Conservation (phyloP, 2,113 vertebrate species). For the Rhea americana region DNA sequence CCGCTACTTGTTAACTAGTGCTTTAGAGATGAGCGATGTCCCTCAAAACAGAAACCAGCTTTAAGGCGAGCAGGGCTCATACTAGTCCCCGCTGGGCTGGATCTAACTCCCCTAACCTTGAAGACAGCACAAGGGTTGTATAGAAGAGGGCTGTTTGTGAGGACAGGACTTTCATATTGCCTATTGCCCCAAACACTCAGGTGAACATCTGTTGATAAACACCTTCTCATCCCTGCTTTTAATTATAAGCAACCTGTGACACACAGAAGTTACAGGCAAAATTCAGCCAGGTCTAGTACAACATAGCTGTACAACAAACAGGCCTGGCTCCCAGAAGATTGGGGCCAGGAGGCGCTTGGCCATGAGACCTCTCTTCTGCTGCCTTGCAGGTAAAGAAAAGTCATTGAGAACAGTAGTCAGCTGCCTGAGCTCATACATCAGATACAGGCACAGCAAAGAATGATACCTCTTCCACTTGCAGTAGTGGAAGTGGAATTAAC, state of each 20-base stretch:
- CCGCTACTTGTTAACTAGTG: not conserved
- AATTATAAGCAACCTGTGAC: too few species aligned
- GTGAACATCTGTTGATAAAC: not conserved
- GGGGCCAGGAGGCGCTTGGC: rapidly evolving
- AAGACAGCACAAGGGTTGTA: not conserved
- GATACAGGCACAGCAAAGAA: not conserved
- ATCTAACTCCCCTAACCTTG: not conserved
- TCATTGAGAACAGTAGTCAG: rapidly evolving
- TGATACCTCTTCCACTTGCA: not conserved
- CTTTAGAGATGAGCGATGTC: rapidly evolving
- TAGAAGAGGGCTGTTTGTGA: not conserved
- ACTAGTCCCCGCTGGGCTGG: not conserved
- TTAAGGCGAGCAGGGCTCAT: rapidly evolving
- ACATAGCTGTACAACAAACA: not conserved
- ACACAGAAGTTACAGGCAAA: not conserved
- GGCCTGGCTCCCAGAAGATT: not conserved
- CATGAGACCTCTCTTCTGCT: not conserved
- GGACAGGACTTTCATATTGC: rapidly evolving
- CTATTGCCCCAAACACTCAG: not conserved
- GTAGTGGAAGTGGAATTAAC: not conserved
- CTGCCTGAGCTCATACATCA: rapidly evolving
- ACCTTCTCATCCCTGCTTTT: not conserved
- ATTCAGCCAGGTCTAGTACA: not conserved
- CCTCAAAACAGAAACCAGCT: not conserved
- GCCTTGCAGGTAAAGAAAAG: rapidly evolving